Evolutionary conservation across 1,140 invertebrate genomes (phyloP), one percentile per base, ranked within the genome.

Genomic region (Listronotus oregonensis): DNA sequence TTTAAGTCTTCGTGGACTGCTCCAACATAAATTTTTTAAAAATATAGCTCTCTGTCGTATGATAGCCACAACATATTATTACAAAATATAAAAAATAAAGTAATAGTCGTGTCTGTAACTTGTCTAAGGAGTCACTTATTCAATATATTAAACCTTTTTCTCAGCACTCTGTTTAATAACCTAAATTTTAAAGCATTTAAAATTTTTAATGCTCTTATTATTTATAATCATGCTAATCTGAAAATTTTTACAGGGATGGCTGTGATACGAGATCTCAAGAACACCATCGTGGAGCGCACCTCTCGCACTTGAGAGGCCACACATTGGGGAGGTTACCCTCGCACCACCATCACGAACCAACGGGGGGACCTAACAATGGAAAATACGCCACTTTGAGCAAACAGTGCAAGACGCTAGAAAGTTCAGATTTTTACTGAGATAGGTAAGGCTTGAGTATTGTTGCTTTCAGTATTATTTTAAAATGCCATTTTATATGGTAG

Each of bases 371-470:
- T 21, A 87, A 87, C 80, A 87, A 87, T 85, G 88, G 90, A 81
- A 91, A 92, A 85, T 92, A 92, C 85, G 90, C 90, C 80, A 93
- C 93, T 82, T 82, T 95, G 78, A 94, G 91, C 87, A 94, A 94
- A 82, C 92, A 94, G 82, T 95, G 93, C 87, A 95, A 95, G 82
- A 95, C 93, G 61, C 83, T 95, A n/a, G 93, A 95, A 82, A 92
- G 92, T 47, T 93, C 88, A 75, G 93, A 95, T 82, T 95, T 95
- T 81, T 95, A 95, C 90, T 95, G 91, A 93, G 90, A 87, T 78
- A 85, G 77, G 77, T 79, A 46, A 69, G 69, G 52, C 2, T n/a
- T n/a, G n/a, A n/a, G n/a, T n/a, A n/a, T n/a, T n/a, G n/a, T n/a
- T n/a, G n/a, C n/a, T n/a, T n/a, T n/a, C n/a, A n/a, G n/a, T n/a